Conservation (phyloP, 2,888 invertebrate genomes). For the Eustalomyia histrio region DNA sequence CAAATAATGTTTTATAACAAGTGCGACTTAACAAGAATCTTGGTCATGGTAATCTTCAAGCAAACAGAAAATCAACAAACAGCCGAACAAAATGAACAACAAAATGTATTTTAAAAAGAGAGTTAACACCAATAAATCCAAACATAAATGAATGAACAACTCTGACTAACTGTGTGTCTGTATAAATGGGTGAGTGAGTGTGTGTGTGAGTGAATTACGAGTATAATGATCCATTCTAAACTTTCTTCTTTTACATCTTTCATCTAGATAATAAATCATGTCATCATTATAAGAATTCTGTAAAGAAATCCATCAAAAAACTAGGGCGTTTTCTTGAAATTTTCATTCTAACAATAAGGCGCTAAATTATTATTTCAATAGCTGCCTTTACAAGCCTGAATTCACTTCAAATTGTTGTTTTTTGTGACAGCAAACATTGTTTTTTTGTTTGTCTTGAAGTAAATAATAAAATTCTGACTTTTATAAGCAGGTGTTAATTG, state of each 20-base stretch:
- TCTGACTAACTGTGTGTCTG: background rate
- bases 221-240: background rate
- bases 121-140: background rate
- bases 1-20: constrained; percentile 41
- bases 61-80: constrained; percentile 24
- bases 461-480: constrained; percentile 21
- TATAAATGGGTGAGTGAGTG: constrained; percentile 15
- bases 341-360: constrained; percentile 47
- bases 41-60: constrained; percentile 37
- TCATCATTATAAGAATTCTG: constrained; percentile 33
- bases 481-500: constrained; percentile 58
- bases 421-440: constrained; percentile 56
- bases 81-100: background rate
- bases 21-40: constrained; percentile 46
- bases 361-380: constrained; percentile 48
- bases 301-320: constrained; percentile 38
- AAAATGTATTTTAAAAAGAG: background rate
- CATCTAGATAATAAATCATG: constrained; percentile 48
- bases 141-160: background rate
- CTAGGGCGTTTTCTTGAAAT: constrained; percentile 61
- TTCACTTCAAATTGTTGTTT: background rate
- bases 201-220: too few relatives aligned
- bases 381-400: background rate
- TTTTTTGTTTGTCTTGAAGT: background rate
- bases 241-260: background rate